Evolutionary conservation across 2,888 invertebrate species (phyloP).

Genomic region (Junonia oenone): DNA sequence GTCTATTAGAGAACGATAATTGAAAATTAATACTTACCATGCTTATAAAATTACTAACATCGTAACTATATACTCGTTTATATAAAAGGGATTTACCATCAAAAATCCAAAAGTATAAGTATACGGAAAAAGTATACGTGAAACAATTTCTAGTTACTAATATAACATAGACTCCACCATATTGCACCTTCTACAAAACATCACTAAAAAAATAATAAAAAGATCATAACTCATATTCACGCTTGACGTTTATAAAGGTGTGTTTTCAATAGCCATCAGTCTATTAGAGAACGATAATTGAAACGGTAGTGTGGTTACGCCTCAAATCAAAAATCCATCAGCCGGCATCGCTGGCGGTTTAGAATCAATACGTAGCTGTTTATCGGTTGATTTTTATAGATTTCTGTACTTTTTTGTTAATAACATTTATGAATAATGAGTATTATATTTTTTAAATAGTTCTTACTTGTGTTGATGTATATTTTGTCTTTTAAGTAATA

Average conservation of each 20-base stretch:
- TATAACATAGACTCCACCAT: too few species aligned
- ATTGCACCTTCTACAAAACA: too few species aligned
- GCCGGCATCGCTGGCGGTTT: conserved; percentile 15
- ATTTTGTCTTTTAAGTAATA: too few species aligned
- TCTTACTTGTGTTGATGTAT: too few species aligned
- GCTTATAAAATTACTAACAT: too few species aligned
- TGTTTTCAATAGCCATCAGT: conserved; percentile 14
- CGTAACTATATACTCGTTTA: too few species aligned
- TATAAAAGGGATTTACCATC: too few species aligned
- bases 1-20: conserved; percentile 27
- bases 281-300: conserved; percentile 28
- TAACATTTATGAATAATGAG: too few species aligned
- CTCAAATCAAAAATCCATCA: conserved; percentile 37
- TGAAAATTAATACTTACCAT: too few species aligned
- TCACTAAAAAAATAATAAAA: neutral
- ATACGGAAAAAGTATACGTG: too few species aligned
- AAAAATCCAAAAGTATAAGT: too few species aligned
- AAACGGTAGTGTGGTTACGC: conserved; percentile 30
- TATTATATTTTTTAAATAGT: neutral
- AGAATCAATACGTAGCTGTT: conserved; percentile 2
- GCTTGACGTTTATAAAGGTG: conserved; percentile 9
- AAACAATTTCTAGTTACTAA: too few species aligned
- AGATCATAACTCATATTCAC: neutral
- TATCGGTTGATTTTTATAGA: neutral
- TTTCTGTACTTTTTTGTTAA: neutral